Evolutionary conservation across 2,888 invertebrate species (phyloP).

Genomic region (Metopia argyrocephala): DNA sequence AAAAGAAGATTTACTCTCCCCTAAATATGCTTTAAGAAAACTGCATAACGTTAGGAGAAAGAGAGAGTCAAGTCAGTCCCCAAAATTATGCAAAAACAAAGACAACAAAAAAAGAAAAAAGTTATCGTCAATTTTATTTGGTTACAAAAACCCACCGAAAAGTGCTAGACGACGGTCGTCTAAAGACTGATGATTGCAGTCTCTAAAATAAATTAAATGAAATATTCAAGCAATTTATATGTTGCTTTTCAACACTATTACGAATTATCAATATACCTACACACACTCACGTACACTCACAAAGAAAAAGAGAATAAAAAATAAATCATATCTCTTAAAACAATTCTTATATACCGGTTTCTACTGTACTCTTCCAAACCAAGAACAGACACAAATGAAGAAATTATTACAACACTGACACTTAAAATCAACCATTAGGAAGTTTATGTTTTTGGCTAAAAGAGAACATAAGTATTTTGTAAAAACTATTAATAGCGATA

Average conservation of each 20-base stretch:
- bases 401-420: too few relatives aligned
- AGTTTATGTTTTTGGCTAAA: too few relatives aligned
- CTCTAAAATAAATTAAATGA: not conserved
- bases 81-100: too few relatives aligned
- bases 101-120: not conserved
- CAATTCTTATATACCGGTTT: too few relatives aligned
- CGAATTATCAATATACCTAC: not conserved
- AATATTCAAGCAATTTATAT: not conserved
- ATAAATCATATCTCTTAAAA: too few relatives aligned
- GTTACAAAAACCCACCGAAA: constrained; percentile 47
- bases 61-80: too few relatives aligned
- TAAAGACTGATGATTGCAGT: constrained; percentile 9
- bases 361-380: too few relatives aligned
- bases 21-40: constrained; percentile 15
- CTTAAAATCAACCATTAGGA: too few relatives aligned
- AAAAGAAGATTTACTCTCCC: not conserved
- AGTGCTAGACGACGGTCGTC: constrained; percentile 57
- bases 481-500: too few relatives aligned
- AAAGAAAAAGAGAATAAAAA: too few relatives aligned
- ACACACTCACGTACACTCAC: not conserved
- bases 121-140: not conserved
- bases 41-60: not conserved
- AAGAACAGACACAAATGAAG: too few relatives aligned
- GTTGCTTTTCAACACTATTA: not conserved
- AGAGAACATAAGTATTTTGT: too few relatives aligned